These are phyloP conservation scores for Synanthedon formicaeformis DNA, from an alignment of 2,888 invertebrate genomes.

Conservation along the genomic window DNA sequence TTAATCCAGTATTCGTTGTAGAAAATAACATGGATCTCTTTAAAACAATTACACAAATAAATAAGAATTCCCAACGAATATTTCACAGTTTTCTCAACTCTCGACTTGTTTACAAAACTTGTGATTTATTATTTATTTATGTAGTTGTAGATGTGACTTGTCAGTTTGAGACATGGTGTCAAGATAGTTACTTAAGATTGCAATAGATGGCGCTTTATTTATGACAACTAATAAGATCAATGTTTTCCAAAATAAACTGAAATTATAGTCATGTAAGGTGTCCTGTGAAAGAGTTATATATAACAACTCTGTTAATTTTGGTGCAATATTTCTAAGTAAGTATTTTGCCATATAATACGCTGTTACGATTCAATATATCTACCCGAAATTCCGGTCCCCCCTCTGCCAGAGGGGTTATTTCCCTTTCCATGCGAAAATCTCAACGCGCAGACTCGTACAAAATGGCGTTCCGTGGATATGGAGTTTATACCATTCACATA, in stretches of 20 bases:
- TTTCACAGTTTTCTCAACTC: too few relatives aligned
- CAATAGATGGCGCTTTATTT: slow-evolving; percentile 39
- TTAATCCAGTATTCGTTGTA: too few relatives aligned
- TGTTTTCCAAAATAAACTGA: slow-evolving; percentile 66
- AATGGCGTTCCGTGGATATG: slow-evolving; percentile 73
- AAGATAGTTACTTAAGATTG: slow-evolving; percentile 38
- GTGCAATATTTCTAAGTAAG: slow-evolving; percentile 34
- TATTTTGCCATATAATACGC: slow-evolving; percentile 14
- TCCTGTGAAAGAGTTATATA: slow-evolving; percentile 1
- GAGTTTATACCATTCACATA: slow-evolving; percentile 56
- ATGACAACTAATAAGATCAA: slow-evolving; percentile 32
- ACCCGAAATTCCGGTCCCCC: slow-evolving; percentile 45
- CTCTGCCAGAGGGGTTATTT: slow-evolving; percentile 60
- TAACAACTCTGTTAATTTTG: slow-evolving; percentile 16
- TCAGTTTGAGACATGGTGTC: slow-evolving; percentile 23
- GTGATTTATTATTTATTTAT: too few relatives aligned
- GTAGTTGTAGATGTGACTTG: too few relatives aligned
- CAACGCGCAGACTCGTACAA: slow-evolving; percentile 78
- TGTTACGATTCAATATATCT: slow-evolving; percentile 12
- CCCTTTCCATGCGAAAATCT: slow-evolving; percentile 62
- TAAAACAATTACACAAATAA: too few relatives aligned
- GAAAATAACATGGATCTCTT: too few relatives aligned
- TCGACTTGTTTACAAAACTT: too few relatives aligned
- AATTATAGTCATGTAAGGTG: slow-evolving; percentile 25
- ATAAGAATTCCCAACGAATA: too few relatives aligned